Evolutionary conservation across 2,888 invertebrate genomes (phyloP), one percentile per base, ranked within the genome.

Genomic region (Drosophila melanosoma): DNA sequence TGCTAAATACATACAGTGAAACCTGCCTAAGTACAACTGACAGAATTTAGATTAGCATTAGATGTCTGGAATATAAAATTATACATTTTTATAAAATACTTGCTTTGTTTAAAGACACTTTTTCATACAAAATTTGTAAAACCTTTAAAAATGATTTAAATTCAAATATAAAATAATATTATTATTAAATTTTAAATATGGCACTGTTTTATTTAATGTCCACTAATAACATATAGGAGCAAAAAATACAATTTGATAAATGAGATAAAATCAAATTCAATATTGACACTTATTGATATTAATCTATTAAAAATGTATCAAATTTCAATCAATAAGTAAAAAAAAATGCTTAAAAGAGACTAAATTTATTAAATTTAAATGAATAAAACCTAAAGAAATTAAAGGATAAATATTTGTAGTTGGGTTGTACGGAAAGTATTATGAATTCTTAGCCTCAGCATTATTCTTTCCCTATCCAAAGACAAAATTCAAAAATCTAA

Each of bases 1-100:
- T 48, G 8, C 2, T 35, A 35, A 1, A 26, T 56, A 32, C 12
- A 32, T 36, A 70, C 73, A 74, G 68, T 61, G n/a, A 7, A 53
- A 23, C 15, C 23, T 51, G 40, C 12, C 45, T 53, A 60, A 20
- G 32, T 57, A 3, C 10, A 49, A 12, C 49, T 3, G 11, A 10
- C 17, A 5, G 15, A 5, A 10, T 17, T 11, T 11, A 3, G 1
- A 17, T 8, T 7, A 8, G 20, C 7, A 23, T 45, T 23, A 45
- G 20, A 23, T 45, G 20, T 15, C 3, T 20, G 12, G 3, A 3
- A 45, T 3, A 20, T 12, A 45, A 45, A 45, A 20, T 7, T 0
- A 7, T 12, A 20, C 0, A 20, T 20, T 7, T 15, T 20, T 20
- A 45, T 5, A 20, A 42, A 42, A 2, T 40, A n/a, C 1, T 40